A percentile compares a stretch with the other conserved stretches of the same genome.
phyloP scores from a whole-genome alignment of 2,113 vertebrate species.

The Pongo pygmaeus region DNA sequence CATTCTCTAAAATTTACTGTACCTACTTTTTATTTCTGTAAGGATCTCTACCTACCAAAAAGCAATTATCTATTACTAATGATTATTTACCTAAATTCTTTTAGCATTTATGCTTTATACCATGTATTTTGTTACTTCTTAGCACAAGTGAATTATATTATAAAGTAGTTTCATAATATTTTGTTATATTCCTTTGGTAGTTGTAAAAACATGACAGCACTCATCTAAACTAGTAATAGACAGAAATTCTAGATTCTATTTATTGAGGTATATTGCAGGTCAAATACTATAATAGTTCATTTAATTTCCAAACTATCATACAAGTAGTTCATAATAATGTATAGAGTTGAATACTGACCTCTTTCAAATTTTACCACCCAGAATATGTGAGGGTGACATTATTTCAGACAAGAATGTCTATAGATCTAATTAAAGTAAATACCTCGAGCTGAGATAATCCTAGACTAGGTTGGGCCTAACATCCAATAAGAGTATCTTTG shows the following conservation, averaged over 20 bases:
- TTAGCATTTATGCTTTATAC: neutral
- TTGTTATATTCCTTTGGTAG: neutral
- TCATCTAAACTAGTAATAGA: neutral
- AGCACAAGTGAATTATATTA: neutral
- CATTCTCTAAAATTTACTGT: neutral
- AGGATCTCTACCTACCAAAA: neutral
- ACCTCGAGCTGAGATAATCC: neutral
- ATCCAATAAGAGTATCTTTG: neutral
- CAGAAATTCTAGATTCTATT: neutral
- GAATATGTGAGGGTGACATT: neutral
- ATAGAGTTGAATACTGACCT: neutral
- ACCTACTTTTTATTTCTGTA: neutral
- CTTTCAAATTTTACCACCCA: neutral
- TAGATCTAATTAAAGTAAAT: neutral
- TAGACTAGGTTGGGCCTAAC: rapidly evolving
- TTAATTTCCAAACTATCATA: neutral
- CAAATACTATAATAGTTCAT: neutral
- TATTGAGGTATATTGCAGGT: neutral
- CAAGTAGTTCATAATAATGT: neutral
- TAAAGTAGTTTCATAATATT: neutral
- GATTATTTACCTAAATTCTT: neutral
- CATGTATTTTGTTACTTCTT: neutral
- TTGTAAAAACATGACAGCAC: neutral
- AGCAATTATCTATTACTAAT: neutral
- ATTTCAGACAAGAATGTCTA: neutral